Evolutionary conservation across 2,113 vertebrate species (phyloP), one percentile per base, ranked within the genome.

Genomic region (Delphinus delphis): DNA sequence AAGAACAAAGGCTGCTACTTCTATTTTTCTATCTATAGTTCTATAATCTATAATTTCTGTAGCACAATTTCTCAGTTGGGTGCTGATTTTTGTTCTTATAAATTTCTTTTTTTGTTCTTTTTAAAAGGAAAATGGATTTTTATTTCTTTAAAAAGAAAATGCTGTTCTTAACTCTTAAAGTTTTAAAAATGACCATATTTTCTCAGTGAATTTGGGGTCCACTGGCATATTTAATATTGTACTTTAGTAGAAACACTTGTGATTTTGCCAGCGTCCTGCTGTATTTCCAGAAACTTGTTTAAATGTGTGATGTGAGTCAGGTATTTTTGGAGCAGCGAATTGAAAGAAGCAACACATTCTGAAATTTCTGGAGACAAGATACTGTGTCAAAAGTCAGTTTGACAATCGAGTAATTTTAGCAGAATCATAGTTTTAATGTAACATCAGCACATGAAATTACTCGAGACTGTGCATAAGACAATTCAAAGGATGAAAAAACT

Each of bases 361-460:
- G 44, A 96, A 93, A 77, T 86, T 74, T 58, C 65, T 23, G 50
- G 38, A 94, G 81, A 82, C 15, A n/a, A 82, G 73, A 71, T 53
- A 68, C 3, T 33, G 44, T 71, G 93, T 97, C 90, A 90, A 1
- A 33, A 83, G 86, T 33, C 28, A 21, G 89, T 79, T 5, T 33
- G 4, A 58, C 94, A 31, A 81, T 47, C 63, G 94, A 88, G 71
- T 96, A 82, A 47, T 96, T 95, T 87, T 95, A 97, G 65, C 67
- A 92, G 87, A 93, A 96, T 53, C 31, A 65, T 71, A n/a, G 79
- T 97, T 98, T 97, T 0, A 1, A 53, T 88, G 53, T 94, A 97
- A 82, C 86, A 82, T 90, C 88, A 81, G 65, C 95, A 97, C 81
- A 95, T 88, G 96, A 84, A 97, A 84, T 96, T 95, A 96, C 84